Evolutionary conservation across 2,797 vertebrate genomes (phyloP), one percentile per base, ranked within the genome.

Genomic region (Dermochelys coriacea): DNA sequence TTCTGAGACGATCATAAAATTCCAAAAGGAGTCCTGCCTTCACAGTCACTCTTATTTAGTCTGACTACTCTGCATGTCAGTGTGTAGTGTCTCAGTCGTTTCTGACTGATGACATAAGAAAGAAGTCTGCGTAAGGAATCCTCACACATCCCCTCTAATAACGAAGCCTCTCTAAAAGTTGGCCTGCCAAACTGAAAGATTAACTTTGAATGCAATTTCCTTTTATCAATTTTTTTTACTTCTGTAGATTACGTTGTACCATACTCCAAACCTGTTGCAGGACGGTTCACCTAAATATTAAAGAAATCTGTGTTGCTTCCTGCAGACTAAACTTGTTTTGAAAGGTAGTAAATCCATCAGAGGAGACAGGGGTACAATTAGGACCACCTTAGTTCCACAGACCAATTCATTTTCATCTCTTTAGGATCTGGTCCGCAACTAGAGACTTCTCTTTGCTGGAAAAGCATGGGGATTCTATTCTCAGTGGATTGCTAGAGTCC

Each of bases 341-440:
- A 89, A 86, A 34, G 19, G 85, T 86, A 50, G 1, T 92, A 77
- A 64, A 84, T 31, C 71, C 92, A 84, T 49, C 78, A 82, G 84
- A 88, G 84, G 89, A 91, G 74, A 92, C 37, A 80, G 27, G 9
- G 82, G 88, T 80, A 93, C 86, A 45, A 80, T 82, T 31, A 23
- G 89, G 80, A 90, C 82, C 90, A 45, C 50, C 25, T 3, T 61
- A 59, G 59, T 57, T 87, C 78, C 74, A 85, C 9, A 82, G 87
- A 64, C 41, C 80, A 81, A n/a, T 82, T 90, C 47, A 6, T 91
- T 95, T 92, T 91, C 6, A 0, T 21, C 61, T 81, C 23, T 55
- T 25, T 57, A 52, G 86, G 80, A 88, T 41, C 88, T 86, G 59
- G 80, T 55, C 83, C 92, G 34, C 55, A 71, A 83, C 37, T 81